These are phyloP conservation scores for Rambutsinella grinnellia DNA, from an alignment of 2,888 invertebrate species.

Conservation along the genomic window DNA sequence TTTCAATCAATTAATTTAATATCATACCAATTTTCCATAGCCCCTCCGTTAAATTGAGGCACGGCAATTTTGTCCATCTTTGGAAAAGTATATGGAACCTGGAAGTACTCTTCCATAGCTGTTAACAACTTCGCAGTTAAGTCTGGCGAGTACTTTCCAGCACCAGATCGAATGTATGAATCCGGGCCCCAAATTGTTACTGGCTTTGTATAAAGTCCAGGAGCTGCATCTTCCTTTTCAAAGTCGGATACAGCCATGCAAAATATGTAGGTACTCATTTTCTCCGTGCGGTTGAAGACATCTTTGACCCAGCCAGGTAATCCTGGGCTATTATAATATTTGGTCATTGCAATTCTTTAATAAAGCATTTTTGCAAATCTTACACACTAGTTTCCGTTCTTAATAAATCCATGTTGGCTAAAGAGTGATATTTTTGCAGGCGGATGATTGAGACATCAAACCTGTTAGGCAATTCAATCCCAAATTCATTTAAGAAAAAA, in stretches of 20 bases:
- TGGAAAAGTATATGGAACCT: slow-evolving; percentile 39
- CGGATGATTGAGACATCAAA: slow-evolving; percentile 43
- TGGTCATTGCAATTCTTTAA: background rate
- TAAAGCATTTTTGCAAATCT: background rate
- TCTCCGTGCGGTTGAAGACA: slow-evolving; percentile 30
- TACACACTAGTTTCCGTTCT: slow-evolving; percentile 7
- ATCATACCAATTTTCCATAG: slow-evolving; percentile 52
- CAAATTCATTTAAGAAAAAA: background rate
- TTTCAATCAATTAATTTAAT: too few species aligned
- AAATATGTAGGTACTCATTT: slow-evolving; percentile 59
- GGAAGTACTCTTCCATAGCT: slow-evolving; percentile 49
- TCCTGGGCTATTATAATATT: slow-evolving; percentile 19
- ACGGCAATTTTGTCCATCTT: slow-evolving; percentile 64
- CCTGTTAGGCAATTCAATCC: background rate
- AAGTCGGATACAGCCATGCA: slow-evolving; percentile 59
- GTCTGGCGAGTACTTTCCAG: slow-evolving; percentile 50
- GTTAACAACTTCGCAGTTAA: slow-evolving; percentile 51
- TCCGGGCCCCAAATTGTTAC: slow-evolving; percentile 61
- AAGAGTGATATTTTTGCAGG: slow-evolving; percentile 33
- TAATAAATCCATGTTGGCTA: slow-evolving; percentile 51
- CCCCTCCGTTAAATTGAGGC: slow-evolving; percentile 29
- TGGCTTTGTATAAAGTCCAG: slow-evolving; percentile 27
- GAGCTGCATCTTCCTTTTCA: slow-evolving; percentile 12
- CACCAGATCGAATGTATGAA: slow-evolving; percentile 49
- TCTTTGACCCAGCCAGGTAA: slow-evolving; percentile 55